Percentiles rank a stretch among this genome's conserved stretches.
phyloP scores from a whole-genome alignment of 1,140 invertebrate genomes.

The Luehdorfia chinensis region DNA sequence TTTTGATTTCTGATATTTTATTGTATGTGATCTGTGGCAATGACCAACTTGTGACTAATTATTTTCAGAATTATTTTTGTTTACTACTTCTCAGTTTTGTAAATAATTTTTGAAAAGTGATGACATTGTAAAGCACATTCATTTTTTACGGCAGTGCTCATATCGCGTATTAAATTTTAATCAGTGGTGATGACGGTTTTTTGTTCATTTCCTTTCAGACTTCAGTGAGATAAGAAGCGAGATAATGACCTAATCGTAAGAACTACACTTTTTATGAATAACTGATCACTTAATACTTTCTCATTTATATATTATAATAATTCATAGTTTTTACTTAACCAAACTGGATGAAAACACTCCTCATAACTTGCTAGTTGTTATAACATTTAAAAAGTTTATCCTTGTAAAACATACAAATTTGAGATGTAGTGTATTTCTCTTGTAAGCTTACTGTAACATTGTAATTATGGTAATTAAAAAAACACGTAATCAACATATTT shows the following conservation, averaged over 20 bases:
- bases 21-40: constrained; percentile 31
- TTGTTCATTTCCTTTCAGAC: constrained; percentile 57
- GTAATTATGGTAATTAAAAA: too few species aligned
- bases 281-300: too few species aligned
- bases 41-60: constrained; percentile 50
- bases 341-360: too few species aligned
- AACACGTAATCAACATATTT: too few species aligned
- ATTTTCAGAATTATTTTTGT: constrained; percentile 47
- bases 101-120: constrained; percentile 22
- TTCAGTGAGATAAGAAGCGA: constrained; percentile 59
- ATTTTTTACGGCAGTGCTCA: neutral
- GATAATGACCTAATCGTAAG: constrained; percentile 65
- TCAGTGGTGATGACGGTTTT: constrained; percentile 12
- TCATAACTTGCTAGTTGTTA: too few species aligned
- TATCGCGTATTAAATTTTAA: constrained; percentile 1
- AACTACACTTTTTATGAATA: constrained; percentile 29
- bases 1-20: too few species aligned
- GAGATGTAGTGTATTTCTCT: too few species aligned
- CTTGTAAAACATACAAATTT: too few species aligned
- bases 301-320: too few species aligned
- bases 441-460: too few species aligned
- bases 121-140: constrained; percentile 3
- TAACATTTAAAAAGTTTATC: too few species aligned
- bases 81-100: constrained; percentile 27
- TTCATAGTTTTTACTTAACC: too few species aligned